Percentiles rank a stretch among this genome's conserved stretches.
Evolutionary conservation across 2,888 invertebrate genomes (phyloP).

Genomic region (Eupithecia tripunctaria): DNA sequence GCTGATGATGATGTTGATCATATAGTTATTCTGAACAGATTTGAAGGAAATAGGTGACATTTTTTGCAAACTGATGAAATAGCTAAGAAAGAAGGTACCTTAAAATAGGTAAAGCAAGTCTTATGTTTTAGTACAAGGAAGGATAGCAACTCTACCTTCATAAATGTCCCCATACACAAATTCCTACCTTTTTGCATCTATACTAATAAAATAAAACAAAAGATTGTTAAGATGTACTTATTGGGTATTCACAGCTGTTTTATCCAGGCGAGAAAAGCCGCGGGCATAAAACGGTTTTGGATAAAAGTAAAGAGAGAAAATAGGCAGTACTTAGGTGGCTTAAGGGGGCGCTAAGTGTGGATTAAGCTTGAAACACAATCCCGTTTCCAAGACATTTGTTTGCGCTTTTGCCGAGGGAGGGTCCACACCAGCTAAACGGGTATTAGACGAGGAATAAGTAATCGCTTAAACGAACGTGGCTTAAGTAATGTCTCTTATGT

Average conservation of each 20-base stretch:
- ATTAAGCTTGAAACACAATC: conserved; percentile 42
- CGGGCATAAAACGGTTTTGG: neutral
- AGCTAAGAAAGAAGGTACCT: neutral
- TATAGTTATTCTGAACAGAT: too few species aligned
- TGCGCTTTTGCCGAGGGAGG: conserved; percentile 36
- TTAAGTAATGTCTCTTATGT: neutral
- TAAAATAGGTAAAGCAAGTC: neutral
- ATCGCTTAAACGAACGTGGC: conserved; percentile 10
- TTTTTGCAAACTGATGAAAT: neutral
- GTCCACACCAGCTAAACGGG: conserved; percentile 36
- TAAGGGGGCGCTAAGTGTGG: conserved; percentile 33
- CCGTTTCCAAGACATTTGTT: conserved; percentile 40
- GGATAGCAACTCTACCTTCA: neutral
- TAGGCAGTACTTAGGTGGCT: conserved; percentile 34
- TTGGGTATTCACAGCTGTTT: neutral
- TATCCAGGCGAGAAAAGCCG: neutral
- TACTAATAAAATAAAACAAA: neutral
- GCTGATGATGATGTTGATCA: too few species aligned
- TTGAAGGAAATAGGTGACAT: neutral
- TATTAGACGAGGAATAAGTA: conserved; percentile 31
- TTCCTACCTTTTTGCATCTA: neutral
- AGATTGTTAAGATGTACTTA: neutral
- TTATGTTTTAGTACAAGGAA: neutral
- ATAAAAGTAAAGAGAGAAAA: conserved; percentile 31
- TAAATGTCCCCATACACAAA: neutral